Evolutionary conservation across 2,113 vertebrate genomes (phyloP), one percentile per base, ranked within the genome.

Genomic region (Halichoerus grypus): DNA sequence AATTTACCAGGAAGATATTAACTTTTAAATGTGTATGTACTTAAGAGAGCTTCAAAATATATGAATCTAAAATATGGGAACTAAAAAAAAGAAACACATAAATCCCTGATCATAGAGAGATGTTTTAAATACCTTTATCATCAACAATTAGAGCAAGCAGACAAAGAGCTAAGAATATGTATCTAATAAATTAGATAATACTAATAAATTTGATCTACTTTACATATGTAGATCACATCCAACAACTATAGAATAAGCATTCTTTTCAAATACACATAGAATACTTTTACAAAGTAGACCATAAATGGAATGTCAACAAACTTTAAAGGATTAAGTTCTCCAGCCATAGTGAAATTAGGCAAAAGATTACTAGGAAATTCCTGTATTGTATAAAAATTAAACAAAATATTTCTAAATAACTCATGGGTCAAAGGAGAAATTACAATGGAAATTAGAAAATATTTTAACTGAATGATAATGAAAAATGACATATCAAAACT

Each of bases 41-140:
- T 61, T 91, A 51, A 67, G n/a, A 49, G 7, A 91, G 36, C 3
- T 42, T 92, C 39, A 67, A 57, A 95, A 69, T 51, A 21, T 14
- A 72, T 26, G 26, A 21, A n/a, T 71, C 9, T 46, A 16, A 81
- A 61, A 49, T 57, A 77, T 11, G 31, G 69, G 13, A 84, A 85
- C 81, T 86, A 67, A 95, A 95, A 85, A 80, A 80, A 61, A 84
- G 12, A 85, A 33, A 55, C 19, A 63, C 59, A 69, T 69, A 79
- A 79, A 79, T 79, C 22, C 42, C 22, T 19, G 15, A 77, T 69
- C 15, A 77, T 3, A 67, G 15, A 74, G 91, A 72, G 42, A 42
- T 63, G 26, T 89, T 95, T 90, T 42, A 65, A 76, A 83, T 31
- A 63, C 59, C 42, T 65, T 46, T 63, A 61, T 63, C 33, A 76